These are phyloP conservation scores for Ciconia boyciana DNA, from an alignment of 2,113 vertebrate species.

Conservation along the genomic window DNA sequence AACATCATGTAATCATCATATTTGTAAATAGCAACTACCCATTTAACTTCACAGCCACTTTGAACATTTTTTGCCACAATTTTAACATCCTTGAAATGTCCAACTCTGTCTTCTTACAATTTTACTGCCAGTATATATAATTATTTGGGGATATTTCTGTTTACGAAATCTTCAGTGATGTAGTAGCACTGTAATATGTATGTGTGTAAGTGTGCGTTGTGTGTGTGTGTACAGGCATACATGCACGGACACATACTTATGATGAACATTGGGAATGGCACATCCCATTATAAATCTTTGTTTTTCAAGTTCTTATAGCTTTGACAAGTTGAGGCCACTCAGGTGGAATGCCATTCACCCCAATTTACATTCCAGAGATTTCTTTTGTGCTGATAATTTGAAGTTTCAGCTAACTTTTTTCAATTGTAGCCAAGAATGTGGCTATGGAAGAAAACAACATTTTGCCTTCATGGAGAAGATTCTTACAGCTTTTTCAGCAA, in stretches of 20 bases:
- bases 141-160: neutral
- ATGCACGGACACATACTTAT: neutral
- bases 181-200: neutral
- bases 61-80: neutral
- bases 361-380: neutral
- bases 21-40: constrained; percentile 53
- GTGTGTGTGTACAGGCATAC: neutral
- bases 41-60: neutral
- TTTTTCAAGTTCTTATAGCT: neutral
- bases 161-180: neutral
- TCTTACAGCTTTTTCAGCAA: neutral
- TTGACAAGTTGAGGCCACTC: neutral
- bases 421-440: neutral
- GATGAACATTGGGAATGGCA: neutral
- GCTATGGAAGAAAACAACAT: neutral
- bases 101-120: neutral
- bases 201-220: accelerated
- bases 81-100: constrained; percentile 5
- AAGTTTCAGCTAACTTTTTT: neutral
- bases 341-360: neutral
- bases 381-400: neutral
- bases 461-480: neutral
- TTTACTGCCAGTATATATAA: neutral
- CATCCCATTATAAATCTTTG: neutral
- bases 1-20: constrained; percentile 16